Evolutionary conservation across 2,888 invertebrate species (phyloP), one percentile per base, ranked within the genome.

Genomic region (Amphipoea oculea): DNA sequence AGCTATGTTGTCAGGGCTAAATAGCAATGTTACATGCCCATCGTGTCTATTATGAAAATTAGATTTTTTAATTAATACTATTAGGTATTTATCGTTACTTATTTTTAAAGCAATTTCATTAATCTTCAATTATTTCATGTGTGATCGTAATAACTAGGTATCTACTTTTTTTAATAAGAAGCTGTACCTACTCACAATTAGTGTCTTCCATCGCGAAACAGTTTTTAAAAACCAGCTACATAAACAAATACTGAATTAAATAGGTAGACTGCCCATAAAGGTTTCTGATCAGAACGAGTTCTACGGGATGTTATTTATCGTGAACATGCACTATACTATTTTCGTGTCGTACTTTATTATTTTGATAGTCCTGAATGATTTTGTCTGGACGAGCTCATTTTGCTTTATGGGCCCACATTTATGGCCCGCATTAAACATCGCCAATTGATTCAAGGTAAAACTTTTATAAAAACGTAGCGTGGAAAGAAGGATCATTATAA

Each of bases 401-500:
- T 73, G 45, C 54, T 67, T 77, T 81, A 86, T 57, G 12, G 79
- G 29, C 72, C 65, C 72, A 84, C 78, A 71, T 73, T 86, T 81
- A 70, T 40, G 73, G 42, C 11, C 70, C 82, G 76, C 72, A 82
- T 77, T 78, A 80, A 75, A 75, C 73, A 78, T 75, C 48, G 62
- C 54, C 68, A 80, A 81, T 80, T 79, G 72, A 76, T 74, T 72
- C 73, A 71, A 71, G 67, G n/a, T 78, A 77, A 70, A 81, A 78
- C 80, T 66, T 78, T 65, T 81, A 84, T 83, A 85, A 84, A 83
- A 84, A 82, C 69, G 75, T 83, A 74, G 79, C 78, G 83, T 87
- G 84, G 86, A 89, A 89, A 91, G 87, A 89, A 76, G 78, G 89
- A 84, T 87, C 88, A 90, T 92, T 91, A 85, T 78, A 76, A 85